Conservation (phyloP, 2,113 vertebrate species). For the Clinocottus analis region DNA sequence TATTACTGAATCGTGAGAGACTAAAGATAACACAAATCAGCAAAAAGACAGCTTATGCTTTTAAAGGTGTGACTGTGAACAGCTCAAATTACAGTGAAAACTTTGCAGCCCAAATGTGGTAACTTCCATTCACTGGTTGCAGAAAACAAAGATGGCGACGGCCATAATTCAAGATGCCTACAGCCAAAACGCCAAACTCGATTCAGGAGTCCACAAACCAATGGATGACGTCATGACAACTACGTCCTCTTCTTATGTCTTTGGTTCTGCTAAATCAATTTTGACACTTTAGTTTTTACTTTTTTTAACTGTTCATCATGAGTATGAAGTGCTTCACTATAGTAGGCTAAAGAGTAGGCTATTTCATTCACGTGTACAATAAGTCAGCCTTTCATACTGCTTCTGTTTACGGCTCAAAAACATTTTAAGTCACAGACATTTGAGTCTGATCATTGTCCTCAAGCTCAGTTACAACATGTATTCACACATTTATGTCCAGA, state of each 20-base stretch:
- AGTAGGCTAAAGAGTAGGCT: not conserved
- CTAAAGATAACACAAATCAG: constrained; percentile 5
- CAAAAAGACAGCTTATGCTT: not conserved
- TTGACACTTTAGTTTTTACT: not conserved
- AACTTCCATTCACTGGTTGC: too few relatives aligned
- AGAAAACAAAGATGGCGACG: too few relatives aligned
- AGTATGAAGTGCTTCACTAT: too few relatives aligned
- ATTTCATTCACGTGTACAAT: not conserved
- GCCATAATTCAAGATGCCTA: too few relatives aligned
- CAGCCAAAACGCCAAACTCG: too few relatives aligned
- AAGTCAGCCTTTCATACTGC: not conserved
- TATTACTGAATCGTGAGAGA: not conserved
- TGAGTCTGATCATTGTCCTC: not conserved
- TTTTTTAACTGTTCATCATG: not conserved
- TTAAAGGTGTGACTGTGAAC: not conserved
- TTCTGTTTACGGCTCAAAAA: not conserved
- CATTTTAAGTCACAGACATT: not conserved
- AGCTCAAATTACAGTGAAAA: constrained; percentile 6
- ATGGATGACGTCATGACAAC: too few relatives aligned
- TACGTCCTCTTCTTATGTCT: too few relatives aligned
- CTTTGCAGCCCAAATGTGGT: too few relatives aligned
- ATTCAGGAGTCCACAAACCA: too few relatives aligned
- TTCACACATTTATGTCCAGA: not conserved
- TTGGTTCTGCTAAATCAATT: not conserved
- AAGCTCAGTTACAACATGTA: not conserved